These are phyloP conservation scores for Phylloscopus whistleri DNA, from an alignment of 2,113 vertebrate genomes.

Conservation along the genomic window DNA sequence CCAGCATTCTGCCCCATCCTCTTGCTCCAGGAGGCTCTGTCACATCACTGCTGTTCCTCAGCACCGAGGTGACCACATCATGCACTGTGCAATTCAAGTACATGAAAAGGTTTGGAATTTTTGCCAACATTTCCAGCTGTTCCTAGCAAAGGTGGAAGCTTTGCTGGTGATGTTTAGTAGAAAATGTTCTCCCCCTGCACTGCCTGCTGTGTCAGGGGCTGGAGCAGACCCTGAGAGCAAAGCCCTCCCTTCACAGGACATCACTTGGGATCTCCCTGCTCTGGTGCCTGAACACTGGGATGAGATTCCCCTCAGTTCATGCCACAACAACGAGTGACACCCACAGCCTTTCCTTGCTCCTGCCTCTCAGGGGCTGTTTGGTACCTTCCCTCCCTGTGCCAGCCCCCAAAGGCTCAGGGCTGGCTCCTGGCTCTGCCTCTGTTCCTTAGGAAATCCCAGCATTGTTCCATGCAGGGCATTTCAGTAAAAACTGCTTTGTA, in stretches of 20 bases:
- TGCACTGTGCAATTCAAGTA: fast-evolving
- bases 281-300: background rate
- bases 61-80: fast-evolving
- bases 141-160: background rate
- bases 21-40: background rate
- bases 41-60: fast-evolving
- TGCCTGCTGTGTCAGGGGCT: background rate
- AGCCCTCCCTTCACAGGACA: fast-evolving
- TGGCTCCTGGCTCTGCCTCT: background rate
- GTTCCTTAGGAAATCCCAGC: fast-evolving
- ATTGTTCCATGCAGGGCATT: fast-evolving
- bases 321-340: too few species aligned
- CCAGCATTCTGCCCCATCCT: background rate
- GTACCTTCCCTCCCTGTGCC: background rate
- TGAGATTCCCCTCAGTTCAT: background rate
- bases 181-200: background rate
- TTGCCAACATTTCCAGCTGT: background rate
- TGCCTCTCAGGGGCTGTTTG: background rate
- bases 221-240: background rate
- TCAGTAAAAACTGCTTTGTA: fast-evolving
- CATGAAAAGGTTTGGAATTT: background rate
- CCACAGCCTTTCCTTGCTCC: fast-evolving
- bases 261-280: background rate
- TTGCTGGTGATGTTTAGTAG: background rate
- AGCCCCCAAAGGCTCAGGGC: background rate